phyloP scores from a whole-genome alignment of 2,888 invertebrate species.

The Icerya purchasi region DNA sequence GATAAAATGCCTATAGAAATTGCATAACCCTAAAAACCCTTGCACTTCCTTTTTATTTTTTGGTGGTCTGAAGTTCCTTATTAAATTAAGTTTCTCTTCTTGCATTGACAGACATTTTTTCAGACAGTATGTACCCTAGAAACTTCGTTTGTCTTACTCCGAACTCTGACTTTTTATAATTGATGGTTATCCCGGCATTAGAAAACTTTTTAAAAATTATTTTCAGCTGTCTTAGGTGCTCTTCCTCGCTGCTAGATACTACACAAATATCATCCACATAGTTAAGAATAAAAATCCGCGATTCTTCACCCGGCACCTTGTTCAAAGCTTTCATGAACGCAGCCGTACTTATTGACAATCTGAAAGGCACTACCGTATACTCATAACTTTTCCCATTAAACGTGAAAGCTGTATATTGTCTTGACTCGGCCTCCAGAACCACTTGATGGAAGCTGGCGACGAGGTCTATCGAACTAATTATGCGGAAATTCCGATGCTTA shows the following conservation, averaged over 20 bases:
- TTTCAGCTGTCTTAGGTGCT: not conserved
- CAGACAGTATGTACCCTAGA: not conserved
- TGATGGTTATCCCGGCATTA: not conserved
- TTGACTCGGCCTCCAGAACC: not conserved
- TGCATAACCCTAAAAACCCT: not conserved
- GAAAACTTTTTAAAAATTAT: not conserved
- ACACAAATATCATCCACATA: not conserved
- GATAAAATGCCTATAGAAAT: not conserved
- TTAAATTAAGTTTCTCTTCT: not conserved
- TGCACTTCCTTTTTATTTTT: not conserved
- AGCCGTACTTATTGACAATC: not conserved
- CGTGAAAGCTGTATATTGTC: not conserved
- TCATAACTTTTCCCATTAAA: too few species aligned
- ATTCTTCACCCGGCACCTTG: not conserved
- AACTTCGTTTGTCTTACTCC: not conserved
- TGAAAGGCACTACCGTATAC: too few species aligned
- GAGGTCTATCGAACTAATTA: not conserved
- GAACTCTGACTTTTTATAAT: not conserved
- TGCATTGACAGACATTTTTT: too few species aligned
- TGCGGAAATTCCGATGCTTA: not conserved
- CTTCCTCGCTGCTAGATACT: not conserved
- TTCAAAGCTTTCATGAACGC: not conserved
- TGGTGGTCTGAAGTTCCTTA: not conserved
- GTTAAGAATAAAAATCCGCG: not conserved
- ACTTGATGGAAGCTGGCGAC: not conserved